phyloP scores from a whole-genome alignment of 1,140 invertebrate species.

The Magallana ariakensis region DNA sequence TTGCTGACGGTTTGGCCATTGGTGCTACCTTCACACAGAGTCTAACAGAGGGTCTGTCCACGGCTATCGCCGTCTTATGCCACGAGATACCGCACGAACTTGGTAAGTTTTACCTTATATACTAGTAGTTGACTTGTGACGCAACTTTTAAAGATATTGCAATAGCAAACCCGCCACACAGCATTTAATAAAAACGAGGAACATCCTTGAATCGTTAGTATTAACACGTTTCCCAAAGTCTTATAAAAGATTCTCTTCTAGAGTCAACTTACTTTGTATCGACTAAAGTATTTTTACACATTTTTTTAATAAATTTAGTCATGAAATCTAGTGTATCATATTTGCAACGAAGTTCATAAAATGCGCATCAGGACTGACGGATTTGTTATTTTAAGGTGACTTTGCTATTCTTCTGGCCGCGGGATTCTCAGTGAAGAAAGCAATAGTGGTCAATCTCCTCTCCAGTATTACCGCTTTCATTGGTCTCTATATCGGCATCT shows the following conservation, averaged over 20 bases:
- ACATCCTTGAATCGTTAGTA: too few species aligned
- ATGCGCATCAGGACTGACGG: too few species aligned
- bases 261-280: too few species aligned
- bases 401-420: slow-evolving; percentile 94
- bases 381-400: slow-evolving; percentile 84
- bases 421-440: slow-evolving; percentile 85
- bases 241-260: too few species aligned
- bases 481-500: slow-evolving; percentile 83
- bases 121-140: too few species aligned
- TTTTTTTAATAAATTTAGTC: too few species aligned
- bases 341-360: not conserved
- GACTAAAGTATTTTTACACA: too few species aligned
- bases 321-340: too few species aligned
- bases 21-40: slow-evolving; percentile 92
- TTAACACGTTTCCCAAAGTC: too few species aligned
- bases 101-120: slow-evolving; percentile 82
- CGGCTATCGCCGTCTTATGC: slow-evolving; percentile 95
- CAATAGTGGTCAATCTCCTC: slow-evolving; percentile 84
- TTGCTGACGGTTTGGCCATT: slow-evolving; percentile 81
- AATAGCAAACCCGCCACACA: too few species aligned
- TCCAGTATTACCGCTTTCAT: slow-evolving; percentile 84
- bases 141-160: too few species aligned
- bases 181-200: too few species aligned
- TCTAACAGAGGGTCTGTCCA: slow-evolving; percentile 93
- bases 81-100: slow-evolving; percentile 97